Conservation (phyloP, 1,140 invertebrate species). For the Drosophila cardini region DNA sequence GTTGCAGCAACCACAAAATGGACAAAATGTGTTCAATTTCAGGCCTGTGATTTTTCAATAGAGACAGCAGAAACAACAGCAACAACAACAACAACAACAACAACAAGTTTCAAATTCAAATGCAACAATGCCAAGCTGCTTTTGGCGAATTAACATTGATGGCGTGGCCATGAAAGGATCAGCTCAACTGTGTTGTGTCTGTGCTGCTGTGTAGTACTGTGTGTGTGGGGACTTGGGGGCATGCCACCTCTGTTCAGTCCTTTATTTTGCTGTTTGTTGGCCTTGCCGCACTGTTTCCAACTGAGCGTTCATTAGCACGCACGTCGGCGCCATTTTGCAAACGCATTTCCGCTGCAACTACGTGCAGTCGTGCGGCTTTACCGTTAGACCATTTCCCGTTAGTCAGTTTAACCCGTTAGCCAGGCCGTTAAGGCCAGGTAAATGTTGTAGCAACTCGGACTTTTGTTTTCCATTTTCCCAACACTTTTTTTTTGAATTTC, state of each 20-base stretch:
- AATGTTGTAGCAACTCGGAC: slow-evolving; percentile 53
- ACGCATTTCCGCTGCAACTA: slow-evolving; percentile 77
- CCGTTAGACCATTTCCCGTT: slow-evolving; percentile 42
- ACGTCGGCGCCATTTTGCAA: slow-evolving; percentile 81
- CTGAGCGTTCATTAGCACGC: slow-evolving; percentile 77
- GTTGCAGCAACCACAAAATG: slow-evolving; percentile 73
- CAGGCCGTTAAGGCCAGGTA: slow-evolving; percentile 52
- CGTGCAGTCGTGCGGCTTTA: slow-evolving; percentile 60
- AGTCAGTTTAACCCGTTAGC: slow-evolving; percentile 44
- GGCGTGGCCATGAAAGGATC: slow-evolving; percentile 44
- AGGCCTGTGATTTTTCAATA: slow-evolving; percentile 82
- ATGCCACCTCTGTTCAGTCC: slow-evolving; percentile 1
- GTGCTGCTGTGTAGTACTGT: too few relatives aligned
- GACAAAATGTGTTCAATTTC: slow-evolving; percentile 82
- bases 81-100: slow-evolving; percentile 21
- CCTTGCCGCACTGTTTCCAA: slow-evolving; percentile 14
- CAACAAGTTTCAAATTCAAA: not conserved
- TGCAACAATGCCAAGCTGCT: slow-evolving; percentile 49
- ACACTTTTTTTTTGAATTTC: slow-evolving; percentile 1
- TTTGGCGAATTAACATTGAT: slow-evolving; percentile 80
- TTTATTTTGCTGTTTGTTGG: slow-evolving; percentile 4
- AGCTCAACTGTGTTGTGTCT: not conserved
- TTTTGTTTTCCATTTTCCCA: slow-evolving; percentile 18
- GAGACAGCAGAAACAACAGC: slow-evolving; percentile 35
- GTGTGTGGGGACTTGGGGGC: slow-evolving; percentile 17